These are phyloP conservation scores for Galaxea fascicularis DNA, from an alignment of 92 coral and sea anemone species.

Conservation along the genomic window DNA sequence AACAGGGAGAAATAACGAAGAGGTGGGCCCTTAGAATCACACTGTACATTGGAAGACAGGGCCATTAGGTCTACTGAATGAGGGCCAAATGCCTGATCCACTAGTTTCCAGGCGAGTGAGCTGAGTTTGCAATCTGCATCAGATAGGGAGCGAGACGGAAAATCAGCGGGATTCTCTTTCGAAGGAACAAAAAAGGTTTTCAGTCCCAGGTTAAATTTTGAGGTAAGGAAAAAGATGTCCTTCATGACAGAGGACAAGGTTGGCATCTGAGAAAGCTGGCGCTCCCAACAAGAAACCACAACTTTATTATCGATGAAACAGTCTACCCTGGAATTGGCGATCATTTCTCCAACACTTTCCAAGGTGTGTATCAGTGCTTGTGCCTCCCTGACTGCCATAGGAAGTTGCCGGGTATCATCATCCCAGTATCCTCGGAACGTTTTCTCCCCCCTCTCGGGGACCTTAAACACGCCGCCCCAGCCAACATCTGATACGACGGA, in stretches of 20 bases:
- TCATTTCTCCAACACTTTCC: not conserved
- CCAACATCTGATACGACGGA: slow-evolving; percentile 25
- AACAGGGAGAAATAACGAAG: slow-evolving; percentile 23
- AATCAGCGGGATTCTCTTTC: slow-evolving; percentile 20
- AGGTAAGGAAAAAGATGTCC: not conserved
- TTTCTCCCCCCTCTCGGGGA: slow-evolving; percentile 6
- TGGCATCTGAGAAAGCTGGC: slow-evolving; percentile 25
- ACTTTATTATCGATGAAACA: slow-evolving; percentile 43
- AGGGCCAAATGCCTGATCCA: slow-evolving; percentile 12
- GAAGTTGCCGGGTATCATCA: not conserved
- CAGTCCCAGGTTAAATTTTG: not conserved
- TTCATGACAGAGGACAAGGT: slow-evolving; percentile 5
- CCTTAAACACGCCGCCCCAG: slow-evolving; percentile 35
- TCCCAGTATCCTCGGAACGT: slow-evolving; percentile 21
- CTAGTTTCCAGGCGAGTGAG: not conserved
- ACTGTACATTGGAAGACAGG: not conserved
- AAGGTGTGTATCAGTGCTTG: slow-evolving; percentile 13
- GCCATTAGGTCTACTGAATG: slow-evolving; percentile 35
- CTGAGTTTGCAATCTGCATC: slow-evolving; percentile 23
- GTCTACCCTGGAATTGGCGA: slow-evolving; percentile 24
- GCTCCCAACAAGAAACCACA: slow-evolving; percentile 25
- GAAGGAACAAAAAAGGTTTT: slow-evolving; percentile 5
- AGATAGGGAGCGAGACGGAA: slow-evolving; percentile 25
- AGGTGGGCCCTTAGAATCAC: not conserved
- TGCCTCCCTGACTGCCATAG: slow-evolving; percentile 40